Evolutionary conservation across 2,888 invertebrate species (phyloP).

Genomic region (Listrodromus nycthemerus): DNA sequence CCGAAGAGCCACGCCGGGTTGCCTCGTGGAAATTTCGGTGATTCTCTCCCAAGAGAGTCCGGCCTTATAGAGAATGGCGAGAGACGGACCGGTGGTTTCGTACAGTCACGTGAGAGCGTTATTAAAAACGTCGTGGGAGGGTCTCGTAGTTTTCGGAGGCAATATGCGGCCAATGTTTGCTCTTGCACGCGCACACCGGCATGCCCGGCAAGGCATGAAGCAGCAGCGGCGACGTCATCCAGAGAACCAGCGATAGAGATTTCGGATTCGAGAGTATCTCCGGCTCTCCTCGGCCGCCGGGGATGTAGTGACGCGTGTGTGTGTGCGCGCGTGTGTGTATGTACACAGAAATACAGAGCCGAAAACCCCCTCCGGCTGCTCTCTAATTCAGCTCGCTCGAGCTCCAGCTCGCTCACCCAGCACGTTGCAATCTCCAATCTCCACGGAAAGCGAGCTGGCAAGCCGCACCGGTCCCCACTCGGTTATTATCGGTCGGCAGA

Average conservation of each 20-base stretch:
- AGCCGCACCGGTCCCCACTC: slow-evolving; percentile 73
- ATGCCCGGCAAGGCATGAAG: slow-evolving; percentile 23
- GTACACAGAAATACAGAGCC: slow-evolving; percentile 29
- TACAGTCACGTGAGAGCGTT: slow-evolving; percentile 78
- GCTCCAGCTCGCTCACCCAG: slow-evolving; percentile 36
- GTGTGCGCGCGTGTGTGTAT: not conserved
- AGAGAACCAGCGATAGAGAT: slow-evolving; percentile 11
- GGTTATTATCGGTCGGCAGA: slow-evolving; percentile 78
- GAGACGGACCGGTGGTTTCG: slow-evolving; percentile 36
- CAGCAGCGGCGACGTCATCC: not conserved
- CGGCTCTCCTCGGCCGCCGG: slow-evolving; percentile 1
- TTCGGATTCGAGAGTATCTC: slow-evolving; percentile 26
- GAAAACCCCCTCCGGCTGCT: slow-evolving; percentile 35
- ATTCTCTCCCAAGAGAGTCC: slow-evolving; percentile 6
- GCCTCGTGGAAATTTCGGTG: slow-evolving; percentile 17
- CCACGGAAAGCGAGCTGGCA: slow-evolving; percentile 37
- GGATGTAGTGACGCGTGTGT: slow-evolving; percentile 20
- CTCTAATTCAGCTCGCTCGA: slow-evolving; percentile 40
- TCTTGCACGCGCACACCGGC: slow-evolving; percentile 52
- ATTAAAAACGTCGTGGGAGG: slow-evolving; percentile 79
- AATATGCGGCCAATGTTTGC: slow-evolving; percentile 75
- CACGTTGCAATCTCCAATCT: slow-evolving; percentile 51
- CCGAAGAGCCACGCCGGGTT: slow-evolving; percentile 27
- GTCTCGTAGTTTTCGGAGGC: slow-evolving; percentile 77
- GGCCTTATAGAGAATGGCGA: slow-evolving; percentile 19